Base-by-base conservation (phyloP, 1,140 invertebrate species). In the Drosophila bocqueti region DNA sequence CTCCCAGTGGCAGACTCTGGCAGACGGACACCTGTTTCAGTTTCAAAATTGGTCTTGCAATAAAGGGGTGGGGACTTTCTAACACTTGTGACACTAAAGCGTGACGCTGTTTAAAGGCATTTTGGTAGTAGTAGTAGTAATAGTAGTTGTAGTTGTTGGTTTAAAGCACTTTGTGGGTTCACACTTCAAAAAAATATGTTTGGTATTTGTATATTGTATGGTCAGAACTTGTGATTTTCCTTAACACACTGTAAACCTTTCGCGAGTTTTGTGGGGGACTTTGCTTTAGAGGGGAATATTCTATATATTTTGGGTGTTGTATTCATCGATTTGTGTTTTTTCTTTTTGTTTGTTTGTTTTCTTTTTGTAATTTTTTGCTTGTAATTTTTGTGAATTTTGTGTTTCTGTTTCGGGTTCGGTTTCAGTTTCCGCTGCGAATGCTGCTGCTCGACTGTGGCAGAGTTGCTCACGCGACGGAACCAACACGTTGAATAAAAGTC, bases 401-500 rank as follows among this genome's bases (percentile, higher is more conserved):
- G 55, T 69, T 60, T 34, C 29, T 43, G 26, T 40, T 55, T 76
- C 55, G 49, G 45, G 58, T 60, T 66, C 64, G 45, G 54, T 72
- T 84, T 76, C 63, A 76, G 29, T 69, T 65, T 69, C 62, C 62
- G 62, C 38, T 52, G 29, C 46, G 36, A 42, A 65, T 65, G 18
- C 29, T 50, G 45, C 60, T 59, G 63, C 54, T 58, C 52, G 66
- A 49, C 36, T 46, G 73, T 79, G 89, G 87, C 80, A 83, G 83
- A 87, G 83, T 89, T 87, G 83, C 83, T 87, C 63, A 81, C 84
- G 81, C 84, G 84, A 89, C 86, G 85, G 69, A 84, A 82, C 85
- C 75, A 85, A 87, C 85, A 90, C 85, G 85, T 90, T 90, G 85
- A 90, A 90, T 90, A 90, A 90, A 87, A 91, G 85, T 90, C 84